Evolutionary conservation across 2,113 vertebrate species (phyloP).

Genomic region (Podarcis cretensis): DNA sequence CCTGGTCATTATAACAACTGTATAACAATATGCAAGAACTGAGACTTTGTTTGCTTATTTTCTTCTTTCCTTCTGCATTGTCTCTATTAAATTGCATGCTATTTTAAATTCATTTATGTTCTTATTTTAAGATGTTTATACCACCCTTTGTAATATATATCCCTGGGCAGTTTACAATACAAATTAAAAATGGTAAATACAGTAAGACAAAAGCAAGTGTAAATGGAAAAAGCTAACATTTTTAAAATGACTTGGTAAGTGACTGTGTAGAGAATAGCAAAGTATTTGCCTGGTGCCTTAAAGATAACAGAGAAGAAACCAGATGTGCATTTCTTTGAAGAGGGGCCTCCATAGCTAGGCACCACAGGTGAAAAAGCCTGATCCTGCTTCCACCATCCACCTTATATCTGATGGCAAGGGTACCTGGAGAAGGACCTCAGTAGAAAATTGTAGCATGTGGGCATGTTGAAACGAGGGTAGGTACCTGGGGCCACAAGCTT

Average conservation of each 20-base stretch:
- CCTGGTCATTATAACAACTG: neutral
- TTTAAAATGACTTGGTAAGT: neutral
- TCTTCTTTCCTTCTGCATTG: neutral
- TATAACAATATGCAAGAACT: neutral
- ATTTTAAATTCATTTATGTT: neutral
- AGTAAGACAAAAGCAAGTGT: neutral
- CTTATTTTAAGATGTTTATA: neutral
- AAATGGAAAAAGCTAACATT: neutral
- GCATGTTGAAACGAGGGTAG: neutral
- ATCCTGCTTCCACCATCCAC: neutral
- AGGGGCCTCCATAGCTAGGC: neutral
- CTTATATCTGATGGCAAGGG: neutral
- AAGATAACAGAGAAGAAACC: neutral
- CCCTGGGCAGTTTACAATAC: neutral
- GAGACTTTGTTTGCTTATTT: no score
- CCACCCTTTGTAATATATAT: neutral
- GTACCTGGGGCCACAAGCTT: neutral
- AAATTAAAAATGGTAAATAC: neutral
- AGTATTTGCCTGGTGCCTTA: neutral
- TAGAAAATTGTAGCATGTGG: neutral
- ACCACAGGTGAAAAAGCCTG: neutral
- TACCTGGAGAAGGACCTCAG: neutral
- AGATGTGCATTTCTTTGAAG: neutral
- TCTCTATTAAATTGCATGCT: neutral
- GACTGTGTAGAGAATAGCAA: neutral